Evolutionary conservation across 92 coral and sea anemone species (phyloP), one percentile per base, ranked within the genome.

Genomic region (Phymanthus crucifer): DNA sequence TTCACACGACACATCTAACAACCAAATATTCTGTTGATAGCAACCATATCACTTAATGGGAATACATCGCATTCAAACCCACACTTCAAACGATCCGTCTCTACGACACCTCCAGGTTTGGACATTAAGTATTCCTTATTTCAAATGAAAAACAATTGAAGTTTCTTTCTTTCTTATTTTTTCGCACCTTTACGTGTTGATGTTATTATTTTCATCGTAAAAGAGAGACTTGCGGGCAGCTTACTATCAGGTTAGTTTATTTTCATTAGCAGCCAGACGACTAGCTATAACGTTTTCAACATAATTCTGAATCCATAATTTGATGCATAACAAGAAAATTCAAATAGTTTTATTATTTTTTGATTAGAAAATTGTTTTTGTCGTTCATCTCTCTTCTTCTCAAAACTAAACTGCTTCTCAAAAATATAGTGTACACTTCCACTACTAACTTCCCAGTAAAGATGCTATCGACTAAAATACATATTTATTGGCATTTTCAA

Each of bases 11-110:
- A 13, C 11, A 24, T 26, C 1, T 61, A 61, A 61, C 68, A 61
- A 61, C 68, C 68, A 61, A 61, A 61, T 61, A 29, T 61, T 61
- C 68, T 61, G 68, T 61, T 61, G 68, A 61, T 61, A 61, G 68
- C 68, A 61, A 61, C 68, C 68, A 29, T 26, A 61, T 61, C 32
- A 0, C 23, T 27, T 61, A 61, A 61, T 61, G 14, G 14, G 33
- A 61, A 61, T 61, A 61, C 68, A 24, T 4, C 29, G 2, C 68
- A 61, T 29, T 61, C 26, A 24, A 29, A 7, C 29, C 33, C 34
- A 24, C 34, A 27, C 35, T 61, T 10, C 34, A 6, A 11, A 29
- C 68, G 68, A 61, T 10, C 12, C 0, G 9, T 24, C 68, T 16
- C 68, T 61, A 29, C 36, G 68, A 61, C 68, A 61, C 68, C 34